phyloP scores from a whole-genome alignment of 1,140 invertebrate species.

The Drosophila eugracilis region DNA sequence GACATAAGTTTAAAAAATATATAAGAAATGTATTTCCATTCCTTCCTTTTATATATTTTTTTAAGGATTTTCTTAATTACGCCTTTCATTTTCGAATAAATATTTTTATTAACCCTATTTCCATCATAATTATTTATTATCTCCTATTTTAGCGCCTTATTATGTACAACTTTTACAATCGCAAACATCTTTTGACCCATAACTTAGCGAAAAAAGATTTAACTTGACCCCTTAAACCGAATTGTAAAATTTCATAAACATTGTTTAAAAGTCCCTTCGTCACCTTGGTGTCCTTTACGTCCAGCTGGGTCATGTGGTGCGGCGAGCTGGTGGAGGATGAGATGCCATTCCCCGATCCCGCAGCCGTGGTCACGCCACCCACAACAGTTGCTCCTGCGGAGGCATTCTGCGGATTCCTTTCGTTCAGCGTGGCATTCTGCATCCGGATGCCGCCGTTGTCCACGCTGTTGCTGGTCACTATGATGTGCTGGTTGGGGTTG shows the following conservation, averaged over 20 bases:
- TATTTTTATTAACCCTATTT: too few species aligned
- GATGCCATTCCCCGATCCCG: constrained; percentile 58
- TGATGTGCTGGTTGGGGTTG: constrained; percentile 81
- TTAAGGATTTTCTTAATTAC: too few species aligned
- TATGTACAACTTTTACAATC: too few species aligned
- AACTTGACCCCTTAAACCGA: background rate
- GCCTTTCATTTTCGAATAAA: too few species aligned
- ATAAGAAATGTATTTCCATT: too few species aligned
- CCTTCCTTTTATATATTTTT: too few species aligned
- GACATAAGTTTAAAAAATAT: too few species aligned
- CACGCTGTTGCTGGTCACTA: constrained; percentile 81
- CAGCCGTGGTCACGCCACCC: constrained; percentile 6
- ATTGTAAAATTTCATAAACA: background rate
- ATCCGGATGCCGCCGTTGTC: constrained; percentile 79
- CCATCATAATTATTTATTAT: too few species aligned
- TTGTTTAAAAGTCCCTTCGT: constrained; percentile 6
- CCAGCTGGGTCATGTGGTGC: constrained; percentile 71
- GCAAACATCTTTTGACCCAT: too few species aligned
- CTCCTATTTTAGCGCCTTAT: too few species aligned
- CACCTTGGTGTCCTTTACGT: constrained; percentile 82
- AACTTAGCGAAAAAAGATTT: background rate
- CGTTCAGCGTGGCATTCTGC: constrained; percentile 72
- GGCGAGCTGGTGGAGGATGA: constrained; percentile 83
- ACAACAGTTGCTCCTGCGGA: background rate
- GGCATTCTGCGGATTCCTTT: constrained; percentile 54